Conservation (phyloP, 30 jellyfish, hydroid and myxozoan species). For the Aurelia sp. region DNA sequence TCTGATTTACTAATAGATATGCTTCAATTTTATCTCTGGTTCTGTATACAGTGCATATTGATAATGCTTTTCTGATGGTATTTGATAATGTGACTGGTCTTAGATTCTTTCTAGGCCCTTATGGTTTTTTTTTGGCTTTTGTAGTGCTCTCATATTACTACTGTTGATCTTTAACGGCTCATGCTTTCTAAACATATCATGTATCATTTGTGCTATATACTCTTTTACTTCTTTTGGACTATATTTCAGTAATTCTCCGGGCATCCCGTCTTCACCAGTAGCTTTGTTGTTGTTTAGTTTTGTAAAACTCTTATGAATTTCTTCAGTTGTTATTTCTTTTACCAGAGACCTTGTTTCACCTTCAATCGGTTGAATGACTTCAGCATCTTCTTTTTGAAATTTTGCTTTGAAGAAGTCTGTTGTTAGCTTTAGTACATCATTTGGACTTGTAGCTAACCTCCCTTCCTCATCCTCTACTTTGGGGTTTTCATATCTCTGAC, state of each 20-base stretch:
- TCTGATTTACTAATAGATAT: constrained; percentile 22
- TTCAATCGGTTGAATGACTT: constrained; percentile 21
- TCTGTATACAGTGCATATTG: neutral
- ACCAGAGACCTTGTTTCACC: constrained; percentile 41
- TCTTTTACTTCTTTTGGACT: too few species aligned
- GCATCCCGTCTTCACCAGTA: constrained; percentile 47
- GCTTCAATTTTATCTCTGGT: neutral
- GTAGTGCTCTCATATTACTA: constrained; percentile 22
- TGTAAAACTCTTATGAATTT: constrained; percentile 32
- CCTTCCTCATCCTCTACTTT: constrained; percentile 33
- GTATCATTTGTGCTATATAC: too few species aligned
- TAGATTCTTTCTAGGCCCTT: constrained; percentile 37
- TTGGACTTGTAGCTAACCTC: constrained; percentile 21
- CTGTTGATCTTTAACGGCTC: neutral
- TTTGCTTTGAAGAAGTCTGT: constrained; percentile 33
- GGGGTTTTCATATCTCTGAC: constrained; percentile 42
- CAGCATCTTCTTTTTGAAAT: constrained; percentile 43
- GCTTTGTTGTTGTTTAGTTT: constrained; percentile 46
- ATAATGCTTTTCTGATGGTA: neutral
- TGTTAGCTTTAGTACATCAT: constrained; percentile 24
- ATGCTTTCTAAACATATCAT: too few species aligned
- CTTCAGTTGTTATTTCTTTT: constrained; percentile 30
- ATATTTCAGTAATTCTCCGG: neutral
- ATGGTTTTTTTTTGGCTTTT: constrained; percentile 21
- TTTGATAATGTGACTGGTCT: constrained; percentile 33